Base-by-base conservation (phyloP, 2,888 invertebrate species). In the Cotesia congregata region DNA sequence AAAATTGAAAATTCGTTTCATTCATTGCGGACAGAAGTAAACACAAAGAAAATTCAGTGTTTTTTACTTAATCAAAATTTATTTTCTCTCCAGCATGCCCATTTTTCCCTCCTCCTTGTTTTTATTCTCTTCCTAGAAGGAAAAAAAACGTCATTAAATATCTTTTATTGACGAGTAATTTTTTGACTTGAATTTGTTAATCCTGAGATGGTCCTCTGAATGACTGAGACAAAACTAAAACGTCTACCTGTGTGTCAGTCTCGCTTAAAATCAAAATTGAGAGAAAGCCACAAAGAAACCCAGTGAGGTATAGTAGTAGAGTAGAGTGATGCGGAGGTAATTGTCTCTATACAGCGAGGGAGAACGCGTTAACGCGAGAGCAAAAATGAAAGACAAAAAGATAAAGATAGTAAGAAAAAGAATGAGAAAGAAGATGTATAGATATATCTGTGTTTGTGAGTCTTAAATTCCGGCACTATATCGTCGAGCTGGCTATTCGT, bases 271-370 rank as follows among this genome's bases (percentile, higher is more conserved):
- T 77, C 79, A 74, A 78, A 81, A 76, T 79, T 82, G 83, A 83
- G 81, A 84, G 82, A 84, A 85, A 85, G 83, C 83, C 82, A 83
- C 80, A 82, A 80, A 69, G 9, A 69, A 50, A 30, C 59, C 59
- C 59, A 69, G 30, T 69, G 69, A 79, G 80, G 77, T 9, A 30
- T 30, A 12, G 50, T 50, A 12, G 50, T 50, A 50, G 50, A 50
- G 50, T 78, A 78, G 78, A 79, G 79, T 77, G 76, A 77, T 69
- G 64, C 75, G 76, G 75, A 79, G 81, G 80, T 80, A 79, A 78
- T 74, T 78, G 73, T 75, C 40, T 71, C 50, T 50, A 7, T 50
- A 50, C 50, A 12, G 50, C 12, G 50, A 50, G 12, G 50, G 50
- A 50, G 50, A 50, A 50, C 50, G 50, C 50, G 50, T 50, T 74